Conservation (phyloP, 2,888 invertebrate genomes). For the Apodemia mormo region DNA sequence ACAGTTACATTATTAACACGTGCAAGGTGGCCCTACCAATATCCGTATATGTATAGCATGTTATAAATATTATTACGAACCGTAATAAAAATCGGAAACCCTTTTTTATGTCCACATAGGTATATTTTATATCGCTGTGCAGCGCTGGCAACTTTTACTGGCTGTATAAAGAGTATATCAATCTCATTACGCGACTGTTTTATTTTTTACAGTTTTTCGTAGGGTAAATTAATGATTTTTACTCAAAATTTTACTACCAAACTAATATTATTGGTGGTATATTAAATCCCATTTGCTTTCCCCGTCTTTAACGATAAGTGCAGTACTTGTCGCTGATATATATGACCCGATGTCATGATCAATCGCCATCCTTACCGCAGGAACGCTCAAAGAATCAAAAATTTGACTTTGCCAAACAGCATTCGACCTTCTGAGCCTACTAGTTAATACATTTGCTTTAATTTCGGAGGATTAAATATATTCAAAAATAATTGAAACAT, state of each 20-base stretch:
- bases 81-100: conserved; percentile 18
- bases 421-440: no score
- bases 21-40: conserved; percentile 12
- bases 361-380: no score
- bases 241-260: background rate
- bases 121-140: background rate
- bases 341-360: no score
- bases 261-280: no score
- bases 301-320: no score
- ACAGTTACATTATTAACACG: conserved; percentile 39
- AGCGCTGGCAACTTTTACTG: conserved; percentile 2
- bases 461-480: no score
- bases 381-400: no score
- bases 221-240: background rate
- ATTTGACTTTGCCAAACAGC: no score
- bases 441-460: no score
- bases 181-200: background rate
- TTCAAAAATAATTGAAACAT: no score
- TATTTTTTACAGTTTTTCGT: background rate
- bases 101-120: conserved; percentile 18
- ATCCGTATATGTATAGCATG: conserved; percentile 13
- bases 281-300: no score
- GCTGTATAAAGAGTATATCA: background rate
- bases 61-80: conserved; percentile 18
- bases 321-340: no score